These are phyloP conservation scores for Geodia barretti DNA, from an alignment of 37 sponge, comb jelly and placozoan species.

Conservation along the genomic window DNA sequence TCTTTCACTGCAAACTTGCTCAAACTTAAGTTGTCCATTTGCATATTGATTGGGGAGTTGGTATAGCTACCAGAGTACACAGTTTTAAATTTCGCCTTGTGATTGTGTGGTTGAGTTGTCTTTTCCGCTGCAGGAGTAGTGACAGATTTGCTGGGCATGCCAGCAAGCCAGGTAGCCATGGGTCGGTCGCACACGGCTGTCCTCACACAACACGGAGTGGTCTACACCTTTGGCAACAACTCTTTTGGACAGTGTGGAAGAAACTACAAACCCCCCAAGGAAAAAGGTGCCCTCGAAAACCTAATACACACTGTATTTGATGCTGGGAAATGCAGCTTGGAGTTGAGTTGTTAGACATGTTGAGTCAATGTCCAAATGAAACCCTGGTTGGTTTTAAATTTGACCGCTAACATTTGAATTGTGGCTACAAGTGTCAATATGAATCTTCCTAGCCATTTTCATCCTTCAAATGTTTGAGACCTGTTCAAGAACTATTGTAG, in stretches of 20 bases:
- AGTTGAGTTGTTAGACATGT: too few species aligned
- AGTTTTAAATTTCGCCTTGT: neutral
- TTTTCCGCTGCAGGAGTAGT: conserved; percentile 65
- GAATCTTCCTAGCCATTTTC: too few species aligned
- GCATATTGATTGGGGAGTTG: neutral
- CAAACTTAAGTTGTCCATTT: too few species aligned
- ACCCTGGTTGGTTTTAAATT: too few species aligned
- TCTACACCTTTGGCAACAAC: conserved; percentile 93
- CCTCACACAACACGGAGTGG: conserved; percentile 69
- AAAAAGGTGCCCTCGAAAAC: conserved; percentile 20
- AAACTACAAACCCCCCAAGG: conserved; percentile 62
- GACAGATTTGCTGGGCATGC: conserved; percentile 69
- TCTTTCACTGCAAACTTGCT: too few species aligned
- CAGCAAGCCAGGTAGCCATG: conserved; percentile 78
- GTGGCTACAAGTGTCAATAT: too few species aligned
- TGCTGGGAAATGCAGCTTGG: too few species aligned
- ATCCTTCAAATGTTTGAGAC: too few species aligned
- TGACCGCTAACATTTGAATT: too few species aligned
- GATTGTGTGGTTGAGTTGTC: too few species aligned
- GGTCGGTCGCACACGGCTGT: conserved; percentile 85
- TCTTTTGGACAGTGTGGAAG: conserved; percentile 94
- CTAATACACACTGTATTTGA: too few species aligned
- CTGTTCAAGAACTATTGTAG: neutral
- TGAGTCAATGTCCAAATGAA: too few species aligned
- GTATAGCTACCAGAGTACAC: neutral